phyloP scores from a whole-genome alignment of 2,888 invertebrate genomes.

The Chalcosyrphus nemorum region DNA sequence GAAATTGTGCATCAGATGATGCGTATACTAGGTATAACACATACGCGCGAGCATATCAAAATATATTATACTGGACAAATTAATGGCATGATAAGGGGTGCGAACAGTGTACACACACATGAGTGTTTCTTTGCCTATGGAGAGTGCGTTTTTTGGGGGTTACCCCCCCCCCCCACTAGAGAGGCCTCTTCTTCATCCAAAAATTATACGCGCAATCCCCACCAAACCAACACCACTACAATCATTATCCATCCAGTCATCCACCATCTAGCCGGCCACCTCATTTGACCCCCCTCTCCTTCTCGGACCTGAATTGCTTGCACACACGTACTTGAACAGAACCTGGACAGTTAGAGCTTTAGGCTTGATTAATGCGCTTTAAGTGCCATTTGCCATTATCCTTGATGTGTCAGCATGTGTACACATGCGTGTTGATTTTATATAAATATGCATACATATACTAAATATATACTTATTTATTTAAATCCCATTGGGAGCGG shows the following conservation, averaged over 20 bases:
- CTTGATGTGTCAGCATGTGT: slow-evolving; percentile 30
- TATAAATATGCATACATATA: background rate
- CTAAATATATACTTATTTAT: slow-evolving; percentile 20
- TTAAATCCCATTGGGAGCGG: background rate
- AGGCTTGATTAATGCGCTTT: slow-evolving; percentile 57
- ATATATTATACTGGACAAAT: slow-evolving; percentile 24
- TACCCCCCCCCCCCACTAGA: background rate
- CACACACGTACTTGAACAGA: slow-evolving; percentile 42
- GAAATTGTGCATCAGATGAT: slow-evolving; percentile 35
- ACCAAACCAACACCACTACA: slow-evolving; percentile 17
- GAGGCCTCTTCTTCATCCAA: slow-evolving; percentile 3
- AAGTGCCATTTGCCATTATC: slow-evolving; percentile 45
- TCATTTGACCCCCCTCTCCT: background rate
- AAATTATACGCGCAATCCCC: slow-evolving; percentile 38
- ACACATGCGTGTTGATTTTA: slow-evolving; percentile 46
- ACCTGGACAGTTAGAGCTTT: slow-evolving; percentile 30
- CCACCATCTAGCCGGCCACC: background rate
- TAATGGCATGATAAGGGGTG: background rate
- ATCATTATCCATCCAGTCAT: background rate
- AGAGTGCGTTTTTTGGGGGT: slow-evolving; percentile 2
- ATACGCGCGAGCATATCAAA: slow-evolving; percentile 20
- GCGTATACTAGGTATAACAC: slow-evolving; percentile 19
- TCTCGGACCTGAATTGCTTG: background rate
- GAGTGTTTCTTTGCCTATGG: background rate
- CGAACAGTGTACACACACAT: background rate